Evolutionary conservation across 2,797 vertebrate species (phyloP), one percentile per base, ranked within the genome.

Genomic region (Selene dorsalis): DNA sequence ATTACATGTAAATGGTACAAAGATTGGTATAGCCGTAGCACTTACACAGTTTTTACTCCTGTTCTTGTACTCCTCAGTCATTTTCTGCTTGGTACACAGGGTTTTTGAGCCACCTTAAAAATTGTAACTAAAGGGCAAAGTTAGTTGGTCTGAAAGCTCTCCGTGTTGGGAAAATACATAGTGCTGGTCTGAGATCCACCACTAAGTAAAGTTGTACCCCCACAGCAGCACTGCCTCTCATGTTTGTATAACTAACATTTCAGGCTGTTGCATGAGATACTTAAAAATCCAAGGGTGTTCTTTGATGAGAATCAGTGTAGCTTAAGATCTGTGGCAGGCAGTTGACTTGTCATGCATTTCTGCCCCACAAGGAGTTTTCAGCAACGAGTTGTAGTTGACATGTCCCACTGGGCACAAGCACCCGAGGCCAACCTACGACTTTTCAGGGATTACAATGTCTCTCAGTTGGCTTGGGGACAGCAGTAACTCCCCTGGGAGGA

Each of bases 401-500:
- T 32, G 22, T 83, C 84, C 81, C 86, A 47, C 45, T 0, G 63
- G 80, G 32, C 6, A 26, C 52, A 58, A 41, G 55, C 80, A 63
- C 71, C 74, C 4, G 4, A 50, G 80, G 83, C 62, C 43, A 22
- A 61, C 35, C 47, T 18, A 13, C 24, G 70, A 81, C 64, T 77
- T 83, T 80, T 67, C 30, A 56, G 30, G 24, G 70, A 84, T 90
- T 69, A 77, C 48, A 68, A 59, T 30, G 72, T 73, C 84, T 86
- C 26, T 75, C 35, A 47, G 60, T 68, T 56, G 62, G 30, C 61
- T 32, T 0, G 38, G 43, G 55, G 73, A 86, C 48, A 74, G 43
- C 64, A 65, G 41, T 30, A 70, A 32, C 2, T 77, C 76, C 72
- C 77, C 10, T 2, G 39, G 65, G 80, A 79, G 60, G 52, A 64